Evolutionary conservation across 2,888 invertebrate genomes (phyloP), one percentile per base, ranked within the genome.

Genomic region (Melipona beecheii): DNA sequence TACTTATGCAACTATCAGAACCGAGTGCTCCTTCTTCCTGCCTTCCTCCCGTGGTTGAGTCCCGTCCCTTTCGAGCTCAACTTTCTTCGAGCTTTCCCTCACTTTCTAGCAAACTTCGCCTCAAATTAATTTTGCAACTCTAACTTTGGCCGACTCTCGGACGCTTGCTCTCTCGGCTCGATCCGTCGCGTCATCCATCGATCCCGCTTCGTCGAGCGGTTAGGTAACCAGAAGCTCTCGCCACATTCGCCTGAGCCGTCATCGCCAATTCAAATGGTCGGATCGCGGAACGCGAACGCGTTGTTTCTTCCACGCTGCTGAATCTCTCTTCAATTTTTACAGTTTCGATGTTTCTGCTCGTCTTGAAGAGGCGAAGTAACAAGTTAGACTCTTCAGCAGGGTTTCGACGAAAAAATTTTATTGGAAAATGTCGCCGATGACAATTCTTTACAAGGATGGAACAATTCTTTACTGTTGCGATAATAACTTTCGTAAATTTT

Each of bases 101-200:
- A 56, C 74, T 69, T 78, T 78, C 58, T n/a, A 27, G 36, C 78
- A 89, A 92, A 91, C 90, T 91, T 91, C 81, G 84, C 83, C 56
- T 86, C 84, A 90, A 91, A 91, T 93, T 92, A 92, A 92, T 91
- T 93, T 91, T 90, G 91, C 90, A 90, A 91, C 91, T 91, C 89
- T 79, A 92, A 91, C 91, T 92, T 90, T 73, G 62, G 78, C 54
- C 64, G 15, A 49, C 24, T n/a, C 71, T 27, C 17, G 50, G 73
- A 62, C 52, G 64, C 69, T 31, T 21, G 73, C 72, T 62, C 50
- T 65, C 72, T 58, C 69, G 62, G 54, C 65, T 76, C 71, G 79
- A 62, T 70, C 69, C 54, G 9, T 43, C 36, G 31, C 68, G 49
- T 17, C 31, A 21, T 19, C 24, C 69, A 58, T 58, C 66, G 78